phyloP scores from a whole-genome alignment of 2,888 invertebrate species.

The Tinea trinotella region DNA sequence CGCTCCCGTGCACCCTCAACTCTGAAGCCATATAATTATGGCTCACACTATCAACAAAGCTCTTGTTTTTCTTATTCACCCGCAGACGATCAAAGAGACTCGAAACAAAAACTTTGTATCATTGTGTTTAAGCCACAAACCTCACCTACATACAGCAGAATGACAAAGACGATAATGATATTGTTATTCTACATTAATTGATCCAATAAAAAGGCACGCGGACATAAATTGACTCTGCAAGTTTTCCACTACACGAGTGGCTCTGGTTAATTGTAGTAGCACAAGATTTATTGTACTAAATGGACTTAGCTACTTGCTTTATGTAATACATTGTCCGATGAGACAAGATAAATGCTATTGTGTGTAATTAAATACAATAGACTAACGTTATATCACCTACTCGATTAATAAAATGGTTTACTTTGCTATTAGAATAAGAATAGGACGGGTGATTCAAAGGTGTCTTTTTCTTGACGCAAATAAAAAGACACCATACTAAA shows the following conservation, averaged over 20 bases:
- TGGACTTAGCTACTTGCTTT: too few species aligned
- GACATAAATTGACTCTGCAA: constrained; percentile 3
- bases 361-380: too few species aligned
- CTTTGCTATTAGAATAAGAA: too few species aligned
- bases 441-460: too few species aligned
- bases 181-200: constrained; percentile 9
- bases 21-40: constrained; percentile 47
- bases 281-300: too few species aligned
- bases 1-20: constrained; percentile 42
- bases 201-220: not conserved
- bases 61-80: constrained; percentile 38
- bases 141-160: not conserved
- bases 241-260: constrained; percentile 1
- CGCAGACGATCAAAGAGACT: constrained; percentile 13
- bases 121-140: not conserved
- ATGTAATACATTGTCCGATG: too few species aligned
- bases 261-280: not conserved
- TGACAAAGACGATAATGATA: not conserved
- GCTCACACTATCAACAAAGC: constrained; percentile 46
- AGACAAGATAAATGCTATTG: too few species aligned
- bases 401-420: too few species aligned
- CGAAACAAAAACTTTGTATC: constrained; percentile 1
- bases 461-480: too few species aligned
- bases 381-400: too few species aligned
- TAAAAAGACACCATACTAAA: too few species aligned